phyloP scores from a whole-genome alignment of 1,140 invertebrate genomes.

The Zaprionus africanus region DNA sequence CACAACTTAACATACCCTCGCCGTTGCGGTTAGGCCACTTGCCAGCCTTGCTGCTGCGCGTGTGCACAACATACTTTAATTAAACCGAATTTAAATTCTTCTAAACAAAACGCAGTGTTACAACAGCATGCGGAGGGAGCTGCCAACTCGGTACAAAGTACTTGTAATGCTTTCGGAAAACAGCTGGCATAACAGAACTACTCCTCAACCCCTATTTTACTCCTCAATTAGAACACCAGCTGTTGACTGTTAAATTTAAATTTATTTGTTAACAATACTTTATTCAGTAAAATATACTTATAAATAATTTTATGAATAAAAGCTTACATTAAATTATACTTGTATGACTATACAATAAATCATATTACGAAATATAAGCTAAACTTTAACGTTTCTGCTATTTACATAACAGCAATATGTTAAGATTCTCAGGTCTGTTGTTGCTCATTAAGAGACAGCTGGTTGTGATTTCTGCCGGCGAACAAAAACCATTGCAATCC shows the following conservation, averaged over 20 bases:
- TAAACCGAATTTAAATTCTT: conserved; percentile 41
- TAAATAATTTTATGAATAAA: neutral
- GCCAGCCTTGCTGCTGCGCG: conserved; percentile 53
- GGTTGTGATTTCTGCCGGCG: neutral
- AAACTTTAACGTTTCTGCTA: neutral
- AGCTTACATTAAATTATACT: neutral
- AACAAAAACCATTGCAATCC: conserved; percentile 20
- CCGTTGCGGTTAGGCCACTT: conserved; percentile 18
- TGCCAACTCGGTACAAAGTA: conserved; percentile 42
- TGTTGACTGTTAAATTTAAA: neutral
- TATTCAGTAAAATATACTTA: neutral
- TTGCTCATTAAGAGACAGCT: conserved; percentile 4
- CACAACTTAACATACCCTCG: conserved; percentile 33
- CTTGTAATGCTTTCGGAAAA: neutral
- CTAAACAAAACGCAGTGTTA: conserved; percentile 46
- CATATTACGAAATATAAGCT: neutral
- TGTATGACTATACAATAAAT: neutral
- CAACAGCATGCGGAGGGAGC: conserved; percentile 39
- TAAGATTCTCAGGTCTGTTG: neutral
- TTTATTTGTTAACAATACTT: neutral
- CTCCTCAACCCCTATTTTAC: neutral
- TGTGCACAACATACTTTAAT: conserved; percentile 63
- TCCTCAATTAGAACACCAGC: neutral
- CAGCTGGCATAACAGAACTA: conserved; percentile 28
- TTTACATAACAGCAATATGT: conserved; percentile 15